Base-by-base conservation (phyloP, 1,140 invertebrate species). In the Macrobrachium nipponense region DNA sequence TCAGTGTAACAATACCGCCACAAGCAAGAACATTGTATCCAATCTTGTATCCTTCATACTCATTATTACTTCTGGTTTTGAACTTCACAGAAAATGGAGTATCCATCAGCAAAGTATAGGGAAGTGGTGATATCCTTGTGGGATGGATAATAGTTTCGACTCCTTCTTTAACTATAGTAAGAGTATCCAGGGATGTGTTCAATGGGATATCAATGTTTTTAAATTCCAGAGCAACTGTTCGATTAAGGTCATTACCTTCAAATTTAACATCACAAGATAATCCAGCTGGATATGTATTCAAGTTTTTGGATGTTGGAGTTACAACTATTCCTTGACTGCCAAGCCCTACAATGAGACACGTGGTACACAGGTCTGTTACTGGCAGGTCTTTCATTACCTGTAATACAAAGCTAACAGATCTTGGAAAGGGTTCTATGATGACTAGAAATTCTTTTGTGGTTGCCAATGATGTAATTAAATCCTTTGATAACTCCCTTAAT, bases 361-460 rank as follows among this genome's bases (percentile, higher is more conserved):
- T 78, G 36, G 58, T 70, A 43, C 82, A 85, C n/a, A 73, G 44
- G n/a, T 73, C 68, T 43, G 17, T 78, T 10, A 85, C 75, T 3
- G 4, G 60, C 10, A 43, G 0, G 10, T 68, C 62, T 58, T n/a
- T 44, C 62, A 60, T 70, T 8, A 78, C 82, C n/a, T 85, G 82
- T 12, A 85, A 20, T n/a, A 79, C 75, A 51, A 85, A 79, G 51
- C 75, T 85, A 14, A 70, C 66, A 59, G 44, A 60, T 18, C 62
- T 61, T 11, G 82, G 75, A n/a, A 85, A 78, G 0, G 82, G 76
- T 27, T 68, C 51, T 11, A 85, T 44, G 20, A 85, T 60, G 15
- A 85, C 82, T 20, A 85, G 59, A 58, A 85, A 85, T 62, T 85
- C 82, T n/a, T n/a, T 77, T 18, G 27, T 79, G 7, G 82, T 85